Percentiles rank a stretch among this genome's conserved stretches.
These are phyloP conservation scores for Synergus gifuensis DNA, from an alignment of 2,888 invertebrate genomes.

Conservation along the genomic window DNA sequence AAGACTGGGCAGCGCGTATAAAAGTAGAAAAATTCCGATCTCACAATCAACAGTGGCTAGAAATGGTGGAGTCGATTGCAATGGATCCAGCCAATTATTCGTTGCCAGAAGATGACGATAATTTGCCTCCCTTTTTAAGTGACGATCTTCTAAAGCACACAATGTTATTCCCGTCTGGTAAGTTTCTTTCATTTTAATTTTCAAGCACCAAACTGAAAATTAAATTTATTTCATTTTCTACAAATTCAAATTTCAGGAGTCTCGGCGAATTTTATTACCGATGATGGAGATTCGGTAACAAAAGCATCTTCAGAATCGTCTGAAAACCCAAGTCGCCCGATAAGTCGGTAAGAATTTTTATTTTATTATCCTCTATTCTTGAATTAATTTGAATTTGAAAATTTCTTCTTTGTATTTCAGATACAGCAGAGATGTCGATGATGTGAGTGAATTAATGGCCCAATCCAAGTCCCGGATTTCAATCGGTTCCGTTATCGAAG, in stretches of 20 bases:
- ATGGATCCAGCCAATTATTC: slow-evolving; percentile 79
- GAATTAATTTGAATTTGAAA: not conserved
- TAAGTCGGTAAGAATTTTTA: slow-evolving; percentile 76
- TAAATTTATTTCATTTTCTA: not conserved
- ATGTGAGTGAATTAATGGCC: slow-evolving; percentile 76
- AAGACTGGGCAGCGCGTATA: slow-evolving; percentile 95
- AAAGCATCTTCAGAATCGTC: slow-evolving; percentile 73
- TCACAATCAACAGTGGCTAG: slow-evolving; percentile 99
- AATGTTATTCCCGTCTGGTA: slow-evolving; percentile 79
- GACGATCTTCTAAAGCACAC: slow-evolving; percentile 84
- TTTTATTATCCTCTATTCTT: not conserved
- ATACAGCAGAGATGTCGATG: slow-evolving; percentile 80
- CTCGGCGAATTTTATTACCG: slow-evolving; percentile 66
- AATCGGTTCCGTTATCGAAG: slow-evolving; percentile 70
- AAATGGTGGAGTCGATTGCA: slow-evolving; percentile 92
- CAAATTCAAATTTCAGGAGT: slow-evolving; percentile 58
- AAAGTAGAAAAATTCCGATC: slow-evolving; percentile 97
- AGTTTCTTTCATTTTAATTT: slow-evolving; percentile 22
- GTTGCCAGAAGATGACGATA: slow-evolving; percentile 80
- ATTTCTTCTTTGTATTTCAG: slow-evolving; percentile 64
- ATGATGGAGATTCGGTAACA: slow-evolving; percentile 69
- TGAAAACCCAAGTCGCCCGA: slow-evolving; percentile 78
- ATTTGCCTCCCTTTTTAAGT: slow-evolving; percentile 87
- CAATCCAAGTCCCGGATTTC: slow-evolving; percentile 75
- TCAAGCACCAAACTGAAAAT: slow-evolving; percentile 33